Evolutionary conservation across 2,113 vertebrate species (phyloP), one percentile per base, ranked within the genome.

Genomic region (Dromaius novaehollandiae): DNA sequence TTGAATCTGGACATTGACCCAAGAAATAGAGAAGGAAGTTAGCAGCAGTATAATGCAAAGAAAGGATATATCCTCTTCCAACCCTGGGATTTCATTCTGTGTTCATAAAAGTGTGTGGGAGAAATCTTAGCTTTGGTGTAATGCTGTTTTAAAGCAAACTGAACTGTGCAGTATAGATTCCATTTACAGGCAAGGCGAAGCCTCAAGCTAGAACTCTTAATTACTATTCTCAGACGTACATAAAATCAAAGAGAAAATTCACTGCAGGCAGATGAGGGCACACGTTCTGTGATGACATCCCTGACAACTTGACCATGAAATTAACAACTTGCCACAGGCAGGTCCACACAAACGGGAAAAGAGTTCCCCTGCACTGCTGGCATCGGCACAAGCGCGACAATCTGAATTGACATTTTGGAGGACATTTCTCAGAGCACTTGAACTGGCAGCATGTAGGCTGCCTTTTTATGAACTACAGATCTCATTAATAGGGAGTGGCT

Each of bases 351-450:
- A 42, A 51, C 4, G 7, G 36, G 6, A 8, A 69, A 76, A 71
- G 15, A 15, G 60, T 82, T 92, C 11, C 14, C 13, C 21, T 63
- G 24, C 0, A 0, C 0, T 0, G 6, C 21, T 58, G 28, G 16
- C 53, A 53, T 12, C 19, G 77, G 42, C n/a, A 71, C 7, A 32
- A 79, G 48, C 16, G 13, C 32, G 74, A 32, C 28, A 76, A 22
- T 32, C 36, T 44, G 56, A 76, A 51, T 34, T 91, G 78, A 58
- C 40, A 53, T 85, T 91, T 61, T 63, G 58, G 20, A 88, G 32
- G 38, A 91, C 21, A 26, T 65, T 91, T 87, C 80, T 93, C 55
- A 73, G 46, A 82, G 5, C 42, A 30, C 77, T 92, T 76, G 63
- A 92, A 79, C 73, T 48, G 56, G 28, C 74, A 82, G 73, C 9